These are phyloP conservation scores for Heliocidaris tuberculata DNA, from an alignment of 35 echinoderm and acorn worm species.

Conservation along the genomic window DNA sequence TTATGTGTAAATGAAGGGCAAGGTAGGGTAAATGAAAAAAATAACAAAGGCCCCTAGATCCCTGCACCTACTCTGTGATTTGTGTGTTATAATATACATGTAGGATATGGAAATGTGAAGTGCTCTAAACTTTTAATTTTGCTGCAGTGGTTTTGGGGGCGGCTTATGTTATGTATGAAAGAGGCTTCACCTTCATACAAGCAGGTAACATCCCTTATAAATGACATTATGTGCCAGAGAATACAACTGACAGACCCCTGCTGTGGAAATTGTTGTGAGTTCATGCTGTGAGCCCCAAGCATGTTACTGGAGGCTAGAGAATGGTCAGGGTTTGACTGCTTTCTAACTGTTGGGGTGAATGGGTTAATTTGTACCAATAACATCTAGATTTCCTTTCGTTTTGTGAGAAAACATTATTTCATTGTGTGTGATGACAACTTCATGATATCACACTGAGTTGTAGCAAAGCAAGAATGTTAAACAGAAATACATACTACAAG, in stretches of 20 bases:
- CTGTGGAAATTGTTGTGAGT: not conserved
- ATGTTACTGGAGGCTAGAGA: not conserved
- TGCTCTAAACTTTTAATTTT: no score
- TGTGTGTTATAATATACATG: no score
- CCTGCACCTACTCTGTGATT: no score
- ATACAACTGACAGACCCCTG: not conserved
- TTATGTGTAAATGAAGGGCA: no score
- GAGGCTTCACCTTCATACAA: not conserved
- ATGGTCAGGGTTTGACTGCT: not conserved
- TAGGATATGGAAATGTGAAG: no score
- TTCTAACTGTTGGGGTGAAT: not conserved
- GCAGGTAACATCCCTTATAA: not conserved
- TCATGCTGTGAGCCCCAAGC: not conserved
- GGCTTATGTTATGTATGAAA: not conserved
- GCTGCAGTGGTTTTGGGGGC: no score
- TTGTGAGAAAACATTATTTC: not conserved
- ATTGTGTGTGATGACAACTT: no score
- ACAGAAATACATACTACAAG: no score
- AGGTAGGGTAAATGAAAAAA: no score
- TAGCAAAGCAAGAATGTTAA: no score
- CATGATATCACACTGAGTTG: no score
- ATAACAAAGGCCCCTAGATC: no score
- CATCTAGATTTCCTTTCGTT: not conserved
- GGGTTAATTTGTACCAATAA: not conserved
- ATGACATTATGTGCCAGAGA: not conserved